Conservation (phyloP, 2,797 vertebrate genomes). For the Spea hammondii region DNA sequence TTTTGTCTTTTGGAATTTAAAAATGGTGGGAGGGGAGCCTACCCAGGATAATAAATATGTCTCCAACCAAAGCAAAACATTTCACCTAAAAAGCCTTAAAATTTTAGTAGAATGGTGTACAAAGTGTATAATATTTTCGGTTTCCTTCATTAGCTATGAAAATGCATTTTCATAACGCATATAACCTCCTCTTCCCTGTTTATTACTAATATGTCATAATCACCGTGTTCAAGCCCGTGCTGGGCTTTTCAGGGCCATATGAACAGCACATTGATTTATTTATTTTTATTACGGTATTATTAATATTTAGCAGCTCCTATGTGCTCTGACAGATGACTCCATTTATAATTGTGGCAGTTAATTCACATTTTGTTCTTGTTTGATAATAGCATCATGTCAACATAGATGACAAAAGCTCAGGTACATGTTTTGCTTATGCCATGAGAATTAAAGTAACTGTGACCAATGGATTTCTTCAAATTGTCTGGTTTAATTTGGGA, state of each 20-base stretch:
- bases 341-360: constrained; percentile 58
- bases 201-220: constrained; percentile 20
- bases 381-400: constrained; percentile 52
- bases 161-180: constrained; percentile 24
- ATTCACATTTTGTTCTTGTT: constrained; percentile 58
- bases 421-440: constrained; percentile 24
- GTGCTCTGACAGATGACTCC: constrained; percentile 51
- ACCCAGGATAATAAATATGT: too few species aligned
- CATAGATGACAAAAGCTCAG: constrained; percentile 49
- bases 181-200: not conserved
- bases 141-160: not conserved
- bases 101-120: too few species aligned
- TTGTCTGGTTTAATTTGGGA: too few species aligned
- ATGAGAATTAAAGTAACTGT: constrained; percentile 49
- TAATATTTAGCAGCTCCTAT: constrained; percentile 55
- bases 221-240: constrained; percentile 33
- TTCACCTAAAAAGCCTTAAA: too few species aligned
- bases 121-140: not conserved
- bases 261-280: constrained; percentile 55
- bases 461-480: constrained; percentile 14
- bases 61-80: too few species aligned
- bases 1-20: too few species aligned
- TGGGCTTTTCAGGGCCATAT: constrained; percentile 47
- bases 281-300: not conserved
- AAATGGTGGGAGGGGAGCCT: too few species aligned